Evolutionary conservation across 2,113 vertebrate genomes (phyloP).

Genomic region (Pionites leucogaster): DNA sequence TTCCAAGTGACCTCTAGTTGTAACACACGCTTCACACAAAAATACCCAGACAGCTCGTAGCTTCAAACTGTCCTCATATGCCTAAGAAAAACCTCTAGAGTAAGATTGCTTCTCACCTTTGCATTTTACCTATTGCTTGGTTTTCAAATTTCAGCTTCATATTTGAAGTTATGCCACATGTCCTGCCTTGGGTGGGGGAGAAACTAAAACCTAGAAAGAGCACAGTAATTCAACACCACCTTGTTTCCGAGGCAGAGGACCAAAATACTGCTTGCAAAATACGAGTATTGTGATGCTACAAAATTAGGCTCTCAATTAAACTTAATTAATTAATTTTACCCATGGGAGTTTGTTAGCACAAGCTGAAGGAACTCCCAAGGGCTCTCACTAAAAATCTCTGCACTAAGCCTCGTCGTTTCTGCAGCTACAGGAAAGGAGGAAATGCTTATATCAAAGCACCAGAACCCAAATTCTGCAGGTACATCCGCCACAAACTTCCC

Average conservation of each 20-base stretch:
- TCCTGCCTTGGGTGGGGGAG: background rate
- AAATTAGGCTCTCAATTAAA: conserved; percentile 7
- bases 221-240: background rate
- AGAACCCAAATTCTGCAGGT: conserved; percentile 29
- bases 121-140: background rate
- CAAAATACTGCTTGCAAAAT: background rate
- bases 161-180: background rate
- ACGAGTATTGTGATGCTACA: background rate
- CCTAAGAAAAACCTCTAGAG: background rate
- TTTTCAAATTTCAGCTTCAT: background rate
- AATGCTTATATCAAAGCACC: background rate
- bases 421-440: background rate
- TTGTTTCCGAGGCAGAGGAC: background rate
- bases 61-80: background rate
- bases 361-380: background rate
- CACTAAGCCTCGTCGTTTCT: fast-evolving
- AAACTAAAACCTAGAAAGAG: background rate
- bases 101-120: background rate
- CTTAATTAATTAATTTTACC: background rate
- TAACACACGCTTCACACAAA: background rate
- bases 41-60: background rate
- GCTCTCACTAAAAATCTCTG: background rate
- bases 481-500: background rate
- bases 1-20: background rate
- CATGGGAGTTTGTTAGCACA: background rate